phyloP scores from a whole-genome alignment of 2,888 invertebrate genomes.

The Cactoblastis cactorum region DNA sequence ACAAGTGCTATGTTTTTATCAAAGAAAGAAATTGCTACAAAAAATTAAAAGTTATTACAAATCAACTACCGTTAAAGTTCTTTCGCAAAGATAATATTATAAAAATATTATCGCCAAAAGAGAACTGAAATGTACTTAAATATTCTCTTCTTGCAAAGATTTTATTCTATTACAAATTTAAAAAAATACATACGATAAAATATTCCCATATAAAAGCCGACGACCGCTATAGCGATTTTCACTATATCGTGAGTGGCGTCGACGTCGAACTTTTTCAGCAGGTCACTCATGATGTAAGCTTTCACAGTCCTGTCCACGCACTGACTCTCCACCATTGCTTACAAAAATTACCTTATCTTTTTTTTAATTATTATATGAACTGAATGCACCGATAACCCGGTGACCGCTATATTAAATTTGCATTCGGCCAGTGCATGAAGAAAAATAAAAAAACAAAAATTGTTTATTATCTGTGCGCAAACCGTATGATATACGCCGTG shows the following conservation, averaged over 20 bases:
- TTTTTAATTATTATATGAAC: constrained; percentile 30
- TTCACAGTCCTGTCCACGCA: constrained; percentile 54
- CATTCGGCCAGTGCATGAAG: constrained; percentile 42
- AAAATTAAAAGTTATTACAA: no score
- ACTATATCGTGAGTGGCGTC: constrained; percentile 61
- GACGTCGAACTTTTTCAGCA: constrained; percentile 62
- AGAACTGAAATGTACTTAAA: no score
- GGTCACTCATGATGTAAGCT: constrained; percentile 72
- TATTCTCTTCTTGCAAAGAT: no score
- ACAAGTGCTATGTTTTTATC: no score
- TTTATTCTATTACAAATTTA: background rate
- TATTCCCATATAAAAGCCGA: constrained; percentile 63
- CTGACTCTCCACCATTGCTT: constrained; percentile 63
- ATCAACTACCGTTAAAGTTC: no score
- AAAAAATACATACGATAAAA: constrained; percentile 60
- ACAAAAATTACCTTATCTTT: constrained; percentile 34
- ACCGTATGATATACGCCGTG: constrained; percentile 41
- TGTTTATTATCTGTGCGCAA: constrained; percentile 19
- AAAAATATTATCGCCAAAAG: no score
- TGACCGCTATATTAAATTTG: constrained; percentile 48
- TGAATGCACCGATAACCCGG: constrained; percentile 63
- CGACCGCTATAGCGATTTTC: constrained; percentile 53
- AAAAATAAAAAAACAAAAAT: constrained; percentile 26
- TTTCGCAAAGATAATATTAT: no score
- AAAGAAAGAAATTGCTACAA: no score